Evolutionary conservation across 1,140 invertebrate genomes (phyloP), one percentile per base, ranked within the genome.

Genomic region (Heliconius hewitsoni): DNA sequence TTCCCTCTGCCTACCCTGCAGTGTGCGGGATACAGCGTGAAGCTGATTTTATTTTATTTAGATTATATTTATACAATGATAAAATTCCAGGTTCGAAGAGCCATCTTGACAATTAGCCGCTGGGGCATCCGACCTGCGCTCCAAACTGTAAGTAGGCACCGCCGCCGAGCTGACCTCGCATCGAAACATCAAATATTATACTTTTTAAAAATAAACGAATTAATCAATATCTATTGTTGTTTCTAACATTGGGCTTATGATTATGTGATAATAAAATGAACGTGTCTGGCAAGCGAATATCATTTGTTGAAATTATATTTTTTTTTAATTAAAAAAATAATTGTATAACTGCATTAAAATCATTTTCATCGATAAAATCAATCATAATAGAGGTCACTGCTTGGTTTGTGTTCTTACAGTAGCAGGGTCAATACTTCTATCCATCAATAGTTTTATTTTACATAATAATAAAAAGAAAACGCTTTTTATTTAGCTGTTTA

Each of bases 21-120:
- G 30, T 30, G 30, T 30, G 30, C 30, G 30, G 30, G 30, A 30
- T 30, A 30, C 1, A 30, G 30, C 30, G 30, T 30, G 30, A 30
- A 30, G 30, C 30, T 30, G 30, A 30, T 30, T 30, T 30, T 1
- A 1, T 30, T 30, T 30, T 30, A 30, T 30, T 1, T 3, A 8
- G 42, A 1, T 46, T 46, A 13, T 46, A 46, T 46, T 46, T 60
- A 60, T 60, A 66, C 16, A 66, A 66, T 30, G 6, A 30, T 66
- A 66, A 66, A 78, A 76, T 92, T 92, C 18, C 87, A 95, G 94
- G 81, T 95, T 95, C 78, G 89, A 93, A 27, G 91, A 93, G 87
- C 93, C 95, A 84, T 96, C 96, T 91, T 96, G 96, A 96, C 96
- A 96, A 96, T 96, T 96, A 96, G 96, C 96, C 95, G 95, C 96